Conservation (phyloP, 2,888 invertebrate genomes). For the Tinea pellionella region DNA sequence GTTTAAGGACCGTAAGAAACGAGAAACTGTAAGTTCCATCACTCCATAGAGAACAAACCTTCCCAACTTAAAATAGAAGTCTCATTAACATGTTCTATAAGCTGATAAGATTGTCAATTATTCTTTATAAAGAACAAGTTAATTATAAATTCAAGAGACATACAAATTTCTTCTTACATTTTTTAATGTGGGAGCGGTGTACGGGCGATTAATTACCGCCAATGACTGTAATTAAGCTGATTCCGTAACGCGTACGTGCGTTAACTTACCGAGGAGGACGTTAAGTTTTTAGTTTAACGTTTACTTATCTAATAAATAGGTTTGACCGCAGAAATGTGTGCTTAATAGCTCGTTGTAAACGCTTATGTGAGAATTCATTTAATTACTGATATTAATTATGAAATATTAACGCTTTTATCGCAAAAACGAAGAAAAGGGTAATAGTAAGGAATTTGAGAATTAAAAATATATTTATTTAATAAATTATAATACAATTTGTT, state of each 20-base stretch:
- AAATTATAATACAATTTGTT: too few species aligned
- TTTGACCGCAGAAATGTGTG: slow-evolving; percentile 8
- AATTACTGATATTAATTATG: neutral
- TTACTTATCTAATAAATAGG: slow-evolving; percentile 10
- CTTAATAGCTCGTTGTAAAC: neutral
- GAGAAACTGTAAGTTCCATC: too few species aligned
- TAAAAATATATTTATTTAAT: too few species aligned
- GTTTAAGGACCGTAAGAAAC: too few species aligned
- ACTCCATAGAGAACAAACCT: too few species aligned
- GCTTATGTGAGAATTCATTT: neutral
- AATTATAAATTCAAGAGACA: neutral
- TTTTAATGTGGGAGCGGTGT: slow-evolving; percentile 1
- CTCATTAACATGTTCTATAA: neutral
- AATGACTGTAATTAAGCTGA: slow-evolving; percentile 6
- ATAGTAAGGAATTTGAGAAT: neutral
- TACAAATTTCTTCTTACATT: neutral
- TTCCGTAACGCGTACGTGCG: slow-evolving; percentile 17
- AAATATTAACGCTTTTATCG: neutral
- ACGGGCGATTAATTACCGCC: slow-evolving; percentile 10
- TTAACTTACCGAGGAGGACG: slow-evolving; percentile 13
- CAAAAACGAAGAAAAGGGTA: neutral
- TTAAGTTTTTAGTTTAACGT: slow-evolving; percentile 8
- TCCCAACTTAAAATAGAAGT: too few species aligned
- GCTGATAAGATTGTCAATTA: neutral
- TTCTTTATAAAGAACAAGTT: neutral